Evolutionary conservation across 2,797 vertebrate species (phyloP), one percentile per base, ranked within the genome.

Genomic region (Tachyglossus aculeatus): DNA sequence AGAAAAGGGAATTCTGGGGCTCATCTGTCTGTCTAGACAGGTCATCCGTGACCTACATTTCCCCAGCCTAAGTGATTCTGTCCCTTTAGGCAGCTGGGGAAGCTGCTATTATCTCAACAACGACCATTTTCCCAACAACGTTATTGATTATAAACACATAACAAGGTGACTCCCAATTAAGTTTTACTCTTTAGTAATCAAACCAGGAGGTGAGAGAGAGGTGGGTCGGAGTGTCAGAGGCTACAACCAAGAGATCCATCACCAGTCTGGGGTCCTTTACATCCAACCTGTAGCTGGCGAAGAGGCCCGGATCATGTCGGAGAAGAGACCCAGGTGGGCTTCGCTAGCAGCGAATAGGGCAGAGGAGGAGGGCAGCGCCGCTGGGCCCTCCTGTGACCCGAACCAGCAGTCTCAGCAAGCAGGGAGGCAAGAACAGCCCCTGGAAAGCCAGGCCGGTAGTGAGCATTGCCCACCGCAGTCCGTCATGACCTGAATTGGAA

Each of bases 331-430:
- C 14, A 18, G 0, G 1, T n/a, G 24, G 21, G 31, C 24, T 33
- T 34, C 15, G 24, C 5, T 2, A n/a, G 34, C 0, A 1, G 34
- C 41, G 3, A 16, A 9, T 36, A 9, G 41, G 29, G 29, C 1
- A 2, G 16, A 1, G 1, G 2, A 0, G 32, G 13, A 5, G 10
- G 71, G 52, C 55, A 18, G 78, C 69, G 65, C 55, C 19, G 27
- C 45, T 48, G 25, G 24, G 61, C 51, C 64, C 39, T 72, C 71
- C 82, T 73, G 5, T 3, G 12, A n/a, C n/a, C n/a, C n/a, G n/a
- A n/a, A n/a, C n/a, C n/a, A n/a, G n/a, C n/a, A n/a, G n/a, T n/a
- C n/a, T n/a, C n/a, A n/a, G n/a, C n/a, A n/a, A n/a, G n/a, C n/a
- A n/a, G n/a, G n/a, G n/a, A n/a, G n/a, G n/a, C n/a, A n/a, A n/a